These are phyloP conservation scores for Botia kubotai DNA, from an alignment of 2,797 vertebrate species.

Conservation along the genomic window DNA sequence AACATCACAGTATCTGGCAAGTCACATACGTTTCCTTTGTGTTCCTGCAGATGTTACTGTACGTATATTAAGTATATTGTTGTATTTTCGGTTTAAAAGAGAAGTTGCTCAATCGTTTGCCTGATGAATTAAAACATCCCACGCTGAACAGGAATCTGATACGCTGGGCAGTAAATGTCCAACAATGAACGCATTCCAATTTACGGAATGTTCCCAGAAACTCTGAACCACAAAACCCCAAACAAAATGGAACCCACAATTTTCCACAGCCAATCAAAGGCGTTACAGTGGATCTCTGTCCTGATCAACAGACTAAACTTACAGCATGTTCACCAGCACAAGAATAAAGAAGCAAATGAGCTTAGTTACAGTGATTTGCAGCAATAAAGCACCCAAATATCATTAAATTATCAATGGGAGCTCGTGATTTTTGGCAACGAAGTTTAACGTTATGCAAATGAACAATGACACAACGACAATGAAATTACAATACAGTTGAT, in stretches of 20 bases:
- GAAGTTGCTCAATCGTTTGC: constrained; percentile 4
- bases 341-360: background rate
- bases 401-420: too few relatives aligned
- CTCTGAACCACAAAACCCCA: constrained; percentile 6
- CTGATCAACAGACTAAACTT: background rate
- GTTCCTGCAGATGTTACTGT: background rate
- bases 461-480: too few relatives aligned
- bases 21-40: background rate
- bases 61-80: background rate
- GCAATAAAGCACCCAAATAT: too few relatives aligned
- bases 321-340: background rate
- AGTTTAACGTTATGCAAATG: background rate
- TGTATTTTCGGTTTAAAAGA: constrained; percentile 19
- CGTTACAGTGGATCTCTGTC: constrained; percentile 5
- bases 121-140: constrained; percentile 16
- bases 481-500: background rate
- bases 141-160: background rate
- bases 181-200: constrained; percentile 8
- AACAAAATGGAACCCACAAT: background rate
- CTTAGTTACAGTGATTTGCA: background rate
- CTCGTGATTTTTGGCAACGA: too few relatives aligned
- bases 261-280: background rate
- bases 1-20: background rate
- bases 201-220: constrained; percentile 6
- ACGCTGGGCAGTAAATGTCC: background rate